phyloP scores from a whole-genome alignment of 2,113 vertebrate species.

The Ovis canadensis region DNA sequence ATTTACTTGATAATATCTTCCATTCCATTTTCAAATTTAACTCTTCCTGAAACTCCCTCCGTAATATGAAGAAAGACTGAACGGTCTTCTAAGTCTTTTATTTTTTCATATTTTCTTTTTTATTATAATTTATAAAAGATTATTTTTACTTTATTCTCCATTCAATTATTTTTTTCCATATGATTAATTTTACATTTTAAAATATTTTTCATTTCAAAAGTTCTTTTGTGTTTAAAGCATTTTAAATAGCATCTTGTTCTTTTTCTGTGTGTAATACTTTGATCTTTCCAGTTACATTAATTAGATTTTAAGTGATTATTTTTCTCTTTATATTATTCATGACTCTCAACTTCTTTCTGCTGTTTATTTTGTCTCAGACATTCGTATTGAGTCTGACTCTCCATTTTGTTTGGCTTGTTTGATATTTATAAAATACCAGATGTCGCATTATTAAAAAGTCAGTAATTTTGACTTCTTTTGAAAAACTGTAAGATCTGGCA shows the following conservation, averaged over 20 bases:
- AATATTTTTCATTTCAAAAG: neutral
- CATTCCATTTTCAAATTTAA: neutral
- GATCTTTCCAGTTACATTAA: neutral
- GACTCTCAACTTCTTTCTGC: neutral
- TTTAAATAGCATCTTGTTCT: neutral
- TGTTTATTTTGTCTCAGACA: neutral
- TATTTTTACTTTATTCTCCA: neutral
- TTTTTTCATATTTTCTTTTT: neutral
- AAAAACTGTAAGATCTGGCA: neutral
- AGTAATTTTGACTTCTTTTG: neutral
- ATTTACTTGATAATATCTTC: neutral
- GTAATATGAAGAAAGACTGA: neutral
- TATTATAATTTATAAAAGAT: neutral
- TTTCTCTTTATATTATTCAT: neutral
- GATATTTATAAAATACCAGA: neutral
- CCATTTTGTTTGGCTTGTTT: neutral
- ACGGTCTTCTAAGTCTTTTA: neutral
- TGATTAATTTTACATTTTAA: neutral
- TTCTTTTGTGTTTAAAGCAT: neutral
- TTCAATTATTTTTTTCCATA: neutral
- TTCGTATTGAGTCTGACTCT: neutral
- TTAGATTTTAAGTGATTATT: neutral
- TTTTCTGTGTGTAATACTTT: neutral
- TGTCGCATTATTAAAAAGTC: neutral
- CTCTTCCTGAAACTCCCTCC: neutral